Evolutionary conservation across 2,113 vertebrate genomes (phyloP).

Genomic region (Ceratotherium simum): DNA sequence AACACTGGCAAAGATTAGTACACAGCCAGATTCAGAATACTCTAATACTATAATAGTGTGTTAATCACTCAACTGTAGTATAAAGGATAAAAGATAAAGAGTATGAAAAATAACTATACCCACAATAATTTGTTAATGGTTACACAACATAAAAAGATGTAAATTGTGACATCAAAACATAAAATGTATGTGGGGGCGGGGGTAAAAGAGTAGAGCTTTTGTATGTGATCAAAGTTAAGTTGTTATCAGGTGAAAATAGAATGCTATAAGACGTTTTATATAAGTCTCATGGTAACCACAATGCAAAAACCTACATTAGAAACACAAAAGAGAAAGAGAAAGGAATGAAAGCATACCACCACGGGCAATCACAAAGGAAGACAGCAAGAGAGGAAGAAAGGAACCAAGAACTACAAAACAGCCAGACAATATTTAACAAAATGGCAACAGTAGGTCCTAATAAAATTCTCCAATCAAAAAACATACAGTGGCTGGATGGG

Average conservation of each 20-base stretch:
- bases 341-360: background rate
- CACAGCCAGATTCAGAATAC: background rate
- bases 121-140: background rate
- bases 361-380: background rate
- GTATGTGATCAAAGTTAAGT: background rate
- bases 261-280: background rate
- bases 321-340: background rate
- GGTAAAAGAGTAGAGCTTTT: background rate
- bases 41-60: background rate
- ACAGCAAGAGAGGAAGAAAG: background rate
- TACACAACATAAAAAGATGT: background rate
- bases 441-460: background rate
- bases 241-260: background rate
- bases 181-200: background rate
- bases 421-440: background rate
- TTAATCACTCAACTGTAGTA: background rate
- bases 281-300: background rate
- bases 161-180: background rate
- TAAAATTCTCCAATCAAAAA: background rate
- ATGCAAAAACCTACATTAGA: background rate
- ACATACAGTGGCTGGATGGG: background rate
- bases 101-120: background rate
- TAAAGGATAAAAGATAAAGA: background rate
- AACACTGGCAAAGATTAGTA: background rate
- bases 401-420: background rate